phyloP scores from a whole-genome alignment of 2,888 invertebrate genomes.

The Cataglyphis cursor region DNA sequence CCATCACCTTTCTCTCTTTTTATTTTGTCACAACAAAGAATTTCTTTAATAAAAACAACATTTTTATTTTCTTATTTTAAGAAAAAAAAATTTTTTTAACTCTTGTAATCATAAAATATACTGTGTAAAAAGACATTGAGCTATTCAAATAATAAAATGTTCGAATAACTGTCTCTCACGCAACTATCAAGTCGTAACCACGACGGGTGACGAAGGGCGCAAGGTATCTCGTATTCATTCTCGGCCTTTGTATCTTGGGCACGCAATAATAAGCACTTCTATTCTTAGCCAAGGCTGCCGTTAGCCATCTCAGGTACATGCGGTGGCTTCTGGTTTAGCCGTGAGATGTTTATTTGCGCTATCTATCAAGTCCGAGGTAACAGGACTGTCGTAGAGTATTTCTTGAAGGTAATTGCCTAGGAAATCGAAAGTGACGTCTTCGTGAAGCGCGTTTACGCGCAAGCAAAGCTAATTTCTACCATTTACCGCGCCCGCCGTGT shows the following conservation, averaged over 20 bases:
- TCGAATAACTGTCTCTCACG: neutral
- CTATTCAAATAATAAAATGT: neutral
- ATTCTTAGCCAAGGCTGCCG: conserved; percentile 68
- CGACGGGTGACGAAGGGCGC: conserved; percentile 54
- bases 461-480: conserved; percentile 36
- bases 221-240: conserved; percentile 59
- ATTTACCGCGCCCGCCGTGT: neutral
- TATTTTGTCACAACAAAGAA: neutral
- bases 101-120: neutral
- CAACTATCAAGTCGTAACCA: conserved; percentile 47
- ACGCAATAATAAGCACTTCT: conserved; percentile 72
- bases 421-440: conserved; percentile 74
- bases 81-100: neutral
- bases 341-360: conserved; percentile 76
- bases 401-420: conserved; percentile 68
- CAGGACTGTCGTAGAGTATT: conserved; percentile 73
- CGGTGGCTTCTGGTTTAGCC: conserved; percentile 68
- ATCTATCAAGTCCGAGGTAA: conserved; percentile 75
- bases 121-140: neutral
- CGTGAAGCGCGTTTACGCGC: conserved; percentile 34
- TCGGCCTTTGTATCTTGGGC: conserved; percentile 33
- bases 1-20: neutral
- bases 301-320: conserved; percentile 68
- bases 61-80: neutral
- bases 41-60: neutral